A percentile compares a stretch with the other conserved stretches of the same genome.
These are phyloP conservation scores for Athene cunicularia DNA, from an alignment of 2,113 vertebrate genomes.

Conservation along the genomic window DNA sequence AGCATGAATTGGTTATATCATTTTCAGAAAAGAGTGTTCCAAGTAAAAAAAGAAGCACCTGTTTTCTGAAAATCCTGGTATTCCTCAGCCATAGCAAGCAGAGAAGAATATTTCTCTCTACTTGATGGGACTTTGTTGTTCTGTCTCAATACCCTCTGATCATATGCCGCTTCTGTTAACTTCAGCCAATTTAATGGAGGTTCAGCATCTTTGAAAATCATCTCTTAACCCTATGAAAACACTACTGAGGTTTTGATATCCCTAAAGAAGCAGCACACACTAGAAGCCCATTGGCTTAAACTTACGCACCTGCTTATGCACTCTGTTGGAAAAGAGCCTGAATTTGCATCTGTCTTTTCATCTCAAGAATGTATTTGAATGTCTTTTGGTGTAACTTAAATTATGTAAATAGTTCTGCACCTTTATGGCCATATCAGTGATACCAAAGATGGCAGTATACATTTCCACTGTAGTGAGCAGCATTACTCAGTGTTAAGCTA, in stretches of 20 bases:
- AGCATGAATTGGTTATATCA: neutral
- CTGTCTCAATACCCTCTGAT: neutral
- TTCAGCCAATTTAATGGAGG: neutral
- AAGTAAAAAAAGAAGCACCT: neutral
- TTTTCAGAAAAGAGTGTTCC: neutral
- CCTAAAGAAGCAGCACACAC: neutral
- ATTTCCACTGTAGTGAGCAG: neutral
- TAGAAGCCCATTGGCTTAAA: neutral
- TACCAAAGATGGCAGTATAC: neutral
- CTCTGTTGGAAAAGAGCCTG: neutral
- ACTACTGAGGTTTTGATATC: neutral
- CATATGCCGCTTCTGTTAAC: neutral
- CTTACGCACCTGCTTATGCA: neutral
- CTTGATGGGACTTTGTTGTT: neutral
- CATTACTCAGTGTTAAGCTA: neutral
- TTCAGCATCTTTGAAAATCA: neutral
- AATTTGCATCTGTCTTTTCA: neutral
- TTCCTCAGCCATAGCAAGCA: neutral
- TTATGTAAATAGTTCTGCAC: neutral
- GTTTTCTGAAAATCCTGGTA: neutral
- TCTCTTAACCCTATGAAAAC: neutral
- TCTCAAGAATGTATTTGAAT: neutral
- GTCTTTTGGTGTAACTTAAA: neutral
- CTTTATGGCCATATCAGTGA: accelerated
- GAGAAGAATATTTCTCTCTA: neutral